Base-by-base conservation (phyloP, 2,888 invertebrate species). In the Myathropa florea region DNA sequence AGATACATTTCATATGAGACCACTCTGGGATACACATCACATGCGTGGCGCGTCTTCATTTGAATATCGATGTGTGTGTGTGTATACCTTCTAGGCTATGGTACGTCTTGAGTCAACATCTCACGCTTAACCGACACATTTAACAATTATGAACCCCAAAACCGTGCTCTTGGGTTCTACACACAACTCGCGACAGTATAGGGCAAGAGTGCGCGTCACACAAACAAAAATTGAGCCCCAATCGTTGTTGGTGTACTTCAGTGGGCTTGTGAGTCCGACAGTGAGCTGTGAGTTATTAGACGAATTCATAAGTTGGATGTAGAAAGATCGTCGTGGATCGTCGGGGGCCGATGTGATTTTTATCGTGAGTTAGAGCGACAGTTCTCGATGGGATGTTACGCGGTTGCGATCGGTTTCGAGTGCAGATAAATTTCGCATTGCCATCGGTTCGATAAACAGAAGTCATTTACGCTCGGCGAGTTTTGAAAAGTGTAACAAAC, bases 311-410 rank as follows among this genome's bases (percentile, higher is more conserved):
- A 71, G 75, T 46, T 71, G 28, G 75, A 71, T 67, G 59, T 73
- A n/a, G 46, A 18, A 55, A 61, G 70, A 64, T 64, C 70, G 61
- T 24, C 26, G 60, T 21, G 53, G 55, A 70, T 72, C 14, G 57
- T 77, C 76, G 85, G 88, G 88, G 89, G 89, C 88, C 89, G 89
- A 89, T 88, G 87, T 88, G 88, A 89, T 89, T 89, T 85, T 65
- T 89, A 89, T 89, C 89, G 86, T 88, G 88, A 88, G 84, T 89
- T 89, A 89, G 89, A 89, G 89, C 88, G 77, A 88, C 89, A 90
- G 90, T 90, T 89, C 88, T 88, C 88, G 88, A 89, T 89, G 88
- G 82, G 68, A 83, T 81, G 88, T 89, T 89, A 88, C 88, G 88
- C 88, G 88, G 82, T 75, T 46, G 71, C 75, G 70, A 71, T 86